Base-by-base conservation (phyloP, 2,113 vertebrate species). In the Excalfactoria chinensis region DNA sequence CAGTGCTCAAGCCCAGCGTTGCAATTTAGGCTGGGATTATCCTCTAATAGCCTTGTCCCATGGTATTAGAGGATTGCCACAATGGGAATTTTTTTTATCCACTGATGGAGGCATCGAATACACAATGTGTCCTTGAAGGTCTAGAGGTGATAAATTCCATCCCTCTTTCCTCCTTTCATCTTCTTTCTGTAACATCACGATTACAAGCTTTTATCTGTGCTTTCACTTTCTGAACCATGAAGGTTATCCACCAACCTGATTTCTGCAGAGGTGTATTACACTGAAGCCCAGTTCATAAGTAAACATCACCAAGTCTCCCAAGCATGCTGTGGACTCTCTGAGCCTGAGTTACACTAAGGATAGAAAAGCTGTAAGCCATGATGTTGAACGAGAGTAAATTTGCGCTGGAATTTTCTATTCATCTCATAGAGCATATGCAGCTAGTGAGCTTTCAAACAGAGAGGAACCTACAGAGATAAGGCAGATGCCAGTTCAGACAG, bases 1-100 rank as follows among this genome's bases (percentile, higher is more conserved):
- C 59, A 77, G 34, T 51, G 62, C 64, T 92, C 68, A 25, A 89
- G 78, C 73, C 66, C 1, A 82, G 66, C 64, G 53, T 43, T 94
- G 84, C 80, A 72, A 58, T 91, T 95, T 89, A 90, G 83, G 64
- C 60, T 80, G 35, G 73, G 94, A 95, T 96, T 96, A 97, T 91
- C 90, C 87, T 89, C 71, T 93, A 91, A 95, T 71, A 89, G 78
- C 84, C 35, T 92, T 92, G 78, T 91, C 75, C 41, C 34, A 14
- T 62, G 82, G 56, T 60, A 95, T 96, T 91, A 96, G 86, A 71
- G 68, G 75, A 53, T 83, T 83, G 78, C 84, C 79, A 76, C 0
- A 0, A 56, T 53, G 60, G 64, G n/a, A 51, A 77, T 85, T 88
- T 62, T 56, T 84, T 93, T 86, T 76, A 75, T 87, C 75, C 6